phyloP scores from a whole-genome alignment of 2,797 vertebrate species.

The Rhinogobio ventralis region DNA sequence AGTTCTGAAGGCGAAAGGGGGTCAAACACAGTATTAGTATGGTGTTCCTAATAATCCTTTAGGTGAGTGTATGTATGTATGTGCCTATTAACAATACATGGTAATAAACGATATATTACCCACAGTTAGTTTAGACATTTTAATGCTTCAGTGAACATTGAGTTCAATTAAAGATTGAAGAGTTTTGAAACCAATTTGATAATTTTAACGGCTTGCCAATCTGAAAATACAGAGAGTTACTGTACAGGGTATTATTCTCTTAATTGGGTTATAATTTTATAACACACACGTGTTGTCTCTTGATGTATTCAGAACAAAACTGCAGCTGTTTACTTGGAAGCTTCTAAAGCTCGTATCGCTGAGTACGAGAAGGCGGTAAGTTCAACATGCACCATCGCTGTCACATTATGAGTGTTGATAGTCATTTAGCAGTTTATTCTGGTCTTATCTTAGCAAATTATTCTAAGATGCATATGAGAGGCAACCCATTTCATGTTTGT shows the following conservation, averaged over 20 bases:
- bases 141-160: not conserved
- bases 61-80: no score
- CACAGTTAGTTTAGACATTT: not conserved
- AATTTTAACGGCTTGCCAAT: not conserved
- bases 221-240: not conserved
- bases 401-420: not conserved
- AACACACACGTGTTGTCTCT: not conserved
- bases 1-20: no score
- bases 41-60: no score
- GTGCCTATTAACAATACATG: not conserved
- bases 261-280: not conserved
- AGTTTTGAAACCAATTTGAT: not conserved
- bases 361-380: constrained; percentile 81
- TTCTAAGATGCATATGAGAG: not conserved
- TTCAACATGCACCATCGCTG: not conserved
- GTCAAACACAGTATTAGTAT: no score
- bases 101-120: not conserved
- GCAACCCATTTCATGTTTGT: not conserved
- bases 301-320: constrained; percentile 72
- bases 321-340: constrained; percentile 78
- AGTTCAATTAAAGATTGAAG: not conserved
- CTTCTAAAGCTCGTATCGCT: constrained; percentile 84
- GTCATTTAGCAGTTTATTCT: not conserved
- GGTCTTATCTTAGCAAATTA: not conserved
- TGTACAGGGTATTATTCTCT: not conserved